Evolutionary conservation across 2,888 invertebrate genomes (phyloP), one percentile per base, ranked within the genome.

Genomic region (Leucozona laternaria): DNA sequence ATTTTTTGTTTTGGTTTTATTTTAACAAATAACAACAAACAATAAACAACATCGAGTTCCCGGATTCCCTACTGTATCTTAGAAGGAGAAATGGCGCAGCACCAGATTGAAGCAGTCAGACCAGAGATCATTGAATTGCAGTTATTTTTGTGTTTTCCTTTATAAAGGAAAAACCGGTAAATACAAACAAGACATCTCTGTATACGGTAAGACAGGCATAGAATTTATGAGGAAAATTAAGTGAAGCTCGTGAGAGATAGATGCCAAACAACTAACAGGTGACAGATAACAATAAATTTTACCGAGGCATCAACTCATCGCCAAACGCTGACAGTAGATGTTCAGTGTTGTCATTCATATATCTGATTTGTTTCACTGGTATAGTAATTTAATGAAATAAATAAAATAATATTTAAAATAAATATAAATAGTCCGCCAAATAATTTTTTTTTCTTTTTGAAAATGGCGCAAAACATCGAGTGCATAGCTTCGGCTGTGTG

Each of bases 261-360:
- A 78, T 22, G 37, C 55, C 73, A 40, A 68, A 79, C 37, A 83
- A 20, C 62, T 53, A 57, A 75, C 83, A 79, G 57, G 75, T 83
- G 83, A 79, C 79, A 79, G 79, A 75, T 84, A 75, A 66, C 64
- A 79, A 71, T 75, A 79, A 75, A 79, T 48, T 48, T 20, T 58
- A 64, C 57, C 11, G 71, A 57, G 50, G 28, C 48, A 75, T 75
- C 79, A 79, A 48, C 53, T 37, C 6, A 55, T 43, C 28, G n/a
- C 8, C 28, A n/a, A 15, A n/a, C 20, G 68, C 15, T 79, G 57
- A 70, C 68, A 62, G 68, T 11, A 17, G 43, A 55, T 57, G 43
- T 48, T n/a, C 60, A 60, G 37, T 7, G 22, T 0, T 34, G 58
- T 20, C 58, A n/a, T n/a, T n/a, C n/a, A n/a, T n/a, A n/a, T n/a